Conservation (phyloP, 2,797 vertebrate species). For the Buphagus erythrorhynchus region DNA sequence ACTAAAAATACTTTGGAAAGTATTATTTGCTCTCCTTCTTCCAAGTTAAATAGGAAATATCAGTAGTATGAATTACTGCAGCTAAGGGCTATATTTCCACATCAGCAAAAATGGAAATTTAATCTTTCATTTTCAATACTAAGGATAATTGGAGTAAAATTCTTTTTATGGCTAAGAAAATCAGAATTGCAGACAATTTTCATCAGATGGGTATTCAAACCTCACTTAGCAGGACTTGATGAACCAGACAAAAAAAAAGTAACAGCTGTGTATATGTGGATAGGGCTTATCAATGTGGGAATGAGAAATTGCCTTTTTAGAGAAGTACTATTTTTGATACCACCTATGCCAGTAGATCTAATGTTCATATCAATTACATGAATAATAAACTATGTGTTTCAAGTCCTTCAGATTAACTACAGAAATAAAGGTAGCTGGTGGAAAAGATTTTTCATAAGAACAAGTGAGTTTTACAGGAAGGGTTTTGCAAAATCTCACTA, state of each 20-base stretch:
- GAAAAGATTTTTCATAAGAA: constrained; percentile 14
- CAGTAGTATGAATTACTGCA: background rate
- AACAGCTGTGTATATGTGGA: background rate
- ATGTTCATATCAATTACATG: background rate
- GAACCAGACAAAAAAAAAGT: constrained; percentile 8
- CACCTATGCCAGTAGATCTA: background rate
- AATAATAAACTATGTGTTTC: constrained; percentile 8
- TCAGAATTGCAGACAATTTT: background rate
- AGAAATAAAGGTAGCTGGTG: constrained; percentile 10
- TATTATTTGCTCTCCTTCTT: background rate
- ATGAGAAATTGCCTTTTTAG: constrained; percentile 19
- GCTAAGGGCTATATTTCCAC: background rate
- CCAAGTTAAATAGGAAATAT: background rate
- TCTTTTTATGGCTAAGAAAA: constrained; percentile 25
- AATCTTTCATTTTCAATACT: constrained; percentile 7
- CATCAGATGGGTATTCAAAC: constrained; percentile 19
- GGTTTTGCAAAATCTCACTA: background rate
- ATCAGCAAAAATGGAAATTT: background rate
- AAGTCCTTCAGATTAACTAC: background rate
- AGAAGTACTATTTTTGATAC: background rate
- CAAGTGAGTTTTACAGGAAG: background rate
- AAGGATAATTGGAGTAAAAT: background rate
- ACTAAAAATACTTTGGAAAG: background rate
- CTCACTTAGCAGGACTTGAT: constrained; percentile 16
- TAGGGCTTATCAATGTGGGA: background rate